Conservation (phyloP, 2,113 vertebrate genomes). For the Psilopsiagon aurifrons region DNA sequence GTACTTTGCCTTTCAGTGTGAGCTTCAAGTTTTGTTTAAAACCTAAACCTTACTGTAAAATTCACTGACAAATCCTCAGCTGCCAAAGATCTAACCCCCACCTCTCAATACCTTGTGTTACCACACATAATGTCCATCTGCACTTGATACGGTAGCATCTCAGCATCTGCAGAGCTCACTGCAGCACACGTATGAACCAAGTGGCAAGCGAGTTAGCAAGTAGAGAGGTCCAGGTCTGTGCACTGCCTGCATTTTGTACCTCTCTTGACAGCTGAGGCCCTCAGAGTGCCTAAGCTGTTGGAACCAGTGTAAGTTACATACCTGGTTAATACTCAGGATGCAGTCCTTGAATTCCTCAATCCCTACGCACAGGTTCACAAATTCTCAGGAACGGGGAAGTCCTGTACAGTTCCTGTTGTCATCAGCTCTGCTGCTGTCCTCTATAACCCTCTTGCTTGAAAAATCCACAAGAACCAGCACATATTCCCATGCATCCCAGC, state of each 20-base stretch:
- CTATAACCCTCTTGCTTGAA: background rate
- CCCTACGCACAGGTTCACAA: background rate
- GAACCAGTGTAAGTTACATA: background rate
- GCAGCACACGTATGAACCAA: rapidly evolving
- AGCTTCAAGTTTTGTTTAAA: background rate
- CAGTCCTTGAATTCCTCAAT: background rate
- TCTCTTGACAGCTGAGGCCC: background rate
- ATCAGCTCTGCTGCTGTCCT: background rate
- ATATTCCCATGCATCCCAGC: background rate
- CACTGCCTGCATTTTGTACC: background rate
- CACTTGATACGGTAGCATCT: background rate
- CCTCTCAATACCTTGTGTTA: background rate
- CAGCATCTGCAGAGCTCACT: background rate
- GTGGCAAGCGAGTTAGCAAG: background rate
- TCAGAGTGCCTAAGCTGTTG: background rate
- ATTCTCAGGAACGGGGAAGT: slow-evolving; percentile 2
- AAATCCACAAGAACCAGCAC: background rate
- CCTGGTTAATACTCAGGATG: background rate
- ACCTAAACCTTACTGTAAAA: background rate
- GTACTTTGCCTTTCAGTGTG: background rate
- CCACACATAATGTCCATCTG: background rate
- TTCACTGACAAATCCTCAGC: background rate
- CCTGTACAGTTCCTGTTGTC: background rate
- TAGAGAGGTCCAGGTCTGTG: background rate
- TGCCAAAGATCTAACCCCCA: background rate